A percentile compares a stretch with the other conserved stretches of the same genome.
These are phyloP conservation scores for Scaptomyza cyrtandrae DNA, from an alignment of 2,888 invertebrate species.

Conservation along the genomic window DNA sequence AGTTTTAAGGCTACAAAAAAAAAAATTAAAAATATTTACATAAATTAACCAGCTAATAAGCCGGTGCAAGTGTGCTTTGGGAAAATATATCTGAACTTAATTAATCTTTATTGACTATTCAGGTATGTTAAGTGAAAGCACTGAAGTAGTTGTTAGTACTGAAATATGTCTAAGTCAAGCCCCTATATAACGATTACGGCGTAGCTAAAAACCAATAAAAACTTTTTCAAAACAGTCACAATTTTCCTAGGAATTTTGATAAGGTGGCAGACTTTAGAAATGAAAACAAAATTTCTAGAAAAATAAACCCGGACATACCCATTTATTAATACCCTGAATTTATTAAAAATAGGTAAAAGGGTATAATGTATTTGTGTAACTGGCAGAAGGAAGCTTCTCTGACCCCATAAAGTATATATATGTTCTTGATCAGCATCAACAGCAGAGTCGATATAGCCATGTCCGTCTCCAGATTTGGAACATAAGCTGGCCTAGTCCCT, in stretches of 20 bases:
- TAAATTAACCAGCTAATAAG: background rate
- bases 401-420: too few relatives aligned
- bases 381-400: too few relatives aligned
- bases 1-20: background rate
- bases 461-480: too few relatives aligned
- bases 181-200: too few relatives aligned
- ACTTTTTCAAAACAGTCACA: background rate
- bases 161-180: too few relatives aligned
- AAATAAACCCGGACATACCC: conserved; percentile 41
- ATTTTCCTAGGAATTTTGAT: conserved; percentile 5
- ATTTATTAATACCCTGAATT: conserved; percentile 2
- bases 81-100: background rate
- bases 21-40: background rate
- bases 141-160: too few relatives aligned
- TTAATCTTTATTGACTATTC: background rate
- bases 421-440: too few relatives aligned
- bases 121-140: background rate
- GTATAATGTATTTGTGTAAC: too few relatives aligned
- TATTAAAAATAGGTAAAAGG: too few relatives aligned
- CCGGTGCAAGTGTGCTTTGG: background rate
- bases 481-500: too few relatives aligned
- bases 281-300: background rate
- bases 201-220: background rate
- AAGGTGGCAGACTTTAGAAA: conserved; percentile 5
- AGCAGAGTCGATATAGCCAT: too few relatives aligned